Percentiles rank a stretch among this genome's conserved stretches.
These are phyloP conservation scores for Pseudomyrmex sp. DNA, from an alignment of 1,140 invertebrate genomes.

Conservation along the genomic window DNA sequence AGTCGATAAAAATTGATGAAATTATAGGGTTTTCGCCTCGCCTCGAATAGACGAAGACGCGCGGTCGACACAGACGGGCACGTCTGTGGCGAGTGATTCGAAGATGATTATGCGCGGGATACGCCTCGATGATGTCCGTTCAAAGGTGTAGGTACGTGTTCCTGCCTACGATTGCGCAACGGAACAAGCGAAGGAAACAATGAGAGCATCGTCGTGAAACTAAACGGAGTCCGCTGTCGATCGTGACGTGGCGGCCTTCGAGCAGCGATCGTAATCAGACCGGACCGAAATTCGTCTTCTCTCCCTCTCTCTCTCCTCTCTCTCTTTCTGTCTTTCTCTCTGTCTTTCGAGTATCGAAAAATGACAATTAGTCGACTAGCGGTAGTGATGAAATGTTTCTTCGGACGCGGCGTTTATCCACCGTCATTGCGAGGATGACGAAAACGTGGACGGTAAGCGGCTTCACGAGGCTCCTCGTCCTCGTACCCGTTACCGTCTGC, in stretches of 20 bases:
- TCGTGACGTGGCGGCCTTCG: constrained; percentile 41
- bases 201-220: constrained; percentile 27
- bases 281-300: constrained; percentile 1
- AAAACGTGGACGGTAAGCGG: constrained; percentile 69
- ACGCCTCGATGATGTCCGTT: constrained; percentile 32
- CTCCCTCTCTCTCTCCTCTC: background rate
- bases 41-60: background rate
- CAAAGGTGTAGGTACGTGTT: constrained; percentile 9
- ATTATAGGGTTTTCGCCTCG: background rate
- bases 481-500: constrained; percentile 75
- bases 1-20: background rate
- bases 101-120: constrained; percentile 32
- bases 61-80: background rate
- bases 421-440: constrained; percentile 68
- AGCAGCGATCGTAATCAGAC: background rate
- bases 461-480: constrained; percentile 67
- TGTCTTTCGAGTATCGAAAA: constrained; percentile 36
- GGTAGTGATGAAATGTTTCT: constrained; percentile 54
- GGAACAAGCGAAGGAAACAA: background rate
- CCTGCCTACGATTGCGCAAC: constrained; percentile 62
- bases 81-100: background rate
- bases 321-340: background rate
- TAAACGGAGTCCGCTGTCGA: constrained; percentile 9
- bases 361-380: constrained; percentile 44
- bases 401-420: constrained; percentile 47